phyloP scores from a whole-genome alignment of 2,888 invertebrate species.

The Alviniconcha strummeri region DNA sequence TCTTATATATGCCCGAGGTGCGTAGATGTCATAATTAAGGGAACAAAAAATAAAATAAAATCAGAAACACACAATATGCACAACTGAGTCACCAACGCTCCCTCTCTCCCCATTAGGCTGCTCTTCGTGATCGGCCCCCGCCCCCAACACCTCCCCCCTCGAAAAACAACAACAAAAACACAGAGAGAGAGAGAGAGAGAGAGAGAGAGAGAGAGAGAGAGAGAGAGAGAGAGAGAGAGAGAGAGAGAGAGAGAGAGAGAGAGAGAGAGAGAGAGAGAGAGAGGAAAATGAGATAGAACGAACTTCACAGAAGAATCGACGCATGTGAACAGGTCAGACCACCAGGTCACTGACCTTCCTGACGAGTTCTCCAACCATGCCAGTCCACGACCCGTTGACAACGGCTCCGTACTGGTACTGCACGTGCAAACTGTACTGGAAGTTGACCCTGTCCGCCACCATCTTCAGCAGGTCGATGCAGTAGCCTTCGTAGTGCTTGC shows the following conservation, averaged over 20 bases:
- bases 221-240: too few relatives aligned
- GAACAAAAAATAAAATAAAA: not conserved
- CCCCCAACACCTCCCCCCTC: too few relatives aligned
- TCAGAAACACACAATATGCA: not conserved
- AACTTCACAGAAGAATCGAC: too few relatives aligned
- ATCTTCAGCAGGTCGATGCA: slow-evolving; percentile 92
- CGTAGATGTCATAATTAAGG: not conserved
- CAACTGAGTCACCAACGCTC: not conserved
- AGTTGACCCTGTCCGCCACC: slow-evolving; percentile 85
- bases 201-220: too few relatives aligned
- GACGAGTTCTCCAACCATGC: slow-evolving; percentile 71
- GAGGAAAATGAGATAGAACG: too few relatives aligned
- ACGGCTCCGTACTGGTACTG: slow-evolving; percentile 81
- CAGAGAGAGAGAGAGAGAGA: too few relatives aligned
- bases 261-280: too few relatives aligned
- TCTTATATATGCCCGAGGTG: too few relatives aligned
- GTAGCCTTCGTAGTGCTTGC: slow-evolving; percentile 79
- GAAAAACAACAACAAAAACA: not conserved
- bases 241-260: too few relatives aligned
- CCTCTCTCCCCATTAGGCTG: too few relatives aligned
- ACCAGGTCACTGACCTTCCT: slow-evolving; percentile 50
- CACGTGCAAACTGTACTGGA: slow-evolving; percentile 82
- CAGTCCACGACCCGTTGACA: slow-evolving; percentile 71
- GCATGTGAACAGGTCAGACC: too few relatives aligned
- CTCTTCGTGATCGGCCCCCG: too few relatives aligned